Evolutionary conservation across 2,113 vertebrate species (phyloP).

Genomic region (Platysternon megacephalum): DNA sequence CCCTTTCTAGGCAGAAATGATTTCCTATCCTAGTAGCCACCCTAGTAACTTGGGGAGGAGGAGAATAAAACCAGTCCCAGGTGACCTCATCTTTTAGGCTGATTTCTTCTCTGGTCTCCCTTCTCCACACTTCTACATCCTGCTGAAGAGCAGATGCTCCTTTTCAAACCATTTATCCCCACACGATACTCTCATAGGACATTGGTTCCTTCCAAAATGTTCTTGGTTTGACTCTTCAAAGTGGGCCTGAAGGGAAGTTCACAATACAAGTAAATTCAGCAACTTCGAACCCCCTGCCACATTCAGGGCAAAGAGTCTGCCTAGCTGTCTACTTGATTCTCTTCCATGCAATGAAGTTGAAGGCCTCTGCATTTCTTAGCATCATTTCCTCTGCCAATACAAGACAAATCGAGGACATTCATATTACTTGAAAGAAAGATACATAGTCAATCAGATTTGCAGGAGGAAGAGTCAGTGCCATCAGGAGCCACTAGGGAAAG

Average conservation of each 20-base stretch:
- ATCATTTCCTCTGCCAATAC: not conserved
- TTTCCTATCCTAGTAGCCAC: rapidly evolving
- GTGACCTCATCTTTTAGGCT: rapidly evolving
- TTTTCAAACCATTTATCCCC: rapidly evolving
- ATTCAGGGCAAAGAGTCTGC: not conserved
- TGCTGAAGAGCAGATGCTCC: not conserved
- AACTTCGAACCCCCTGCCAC: not conserved
- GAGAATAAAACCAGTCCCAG: rapidly evolving
- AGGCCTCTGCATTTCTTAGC: not conserved
- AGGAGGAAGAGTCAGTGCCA: not conserved
- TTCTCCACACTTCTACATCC: not conserved
- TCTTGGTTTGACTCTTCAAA: rapidly evolving
- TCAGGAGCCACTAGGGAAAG: rapidly evolving
- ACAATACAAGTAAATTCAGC: not conserved
- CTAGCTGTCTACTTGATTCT: not conserved
- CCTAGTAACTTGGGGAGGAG: not conserved
- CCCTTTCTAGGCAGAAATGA: not conserved
- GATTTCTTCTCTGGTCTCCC: not conserved
- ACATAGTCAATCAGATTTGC: rapidly evolving
- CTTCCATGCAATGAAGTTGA: rapidly evolving
- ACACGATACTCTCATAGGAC: not conserved
- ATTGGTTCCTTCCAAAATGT: rapidly evolving
- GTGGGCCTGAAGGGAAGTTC: not conserved
- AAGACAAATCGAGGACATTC: rapidly evolving
- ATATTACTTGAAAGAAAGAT: rapidly evolving